Evolutionary conservation across 2,797 vertebrate genomes (phyloP).

Genomic region (Gambelia wislizenii): DNA sequence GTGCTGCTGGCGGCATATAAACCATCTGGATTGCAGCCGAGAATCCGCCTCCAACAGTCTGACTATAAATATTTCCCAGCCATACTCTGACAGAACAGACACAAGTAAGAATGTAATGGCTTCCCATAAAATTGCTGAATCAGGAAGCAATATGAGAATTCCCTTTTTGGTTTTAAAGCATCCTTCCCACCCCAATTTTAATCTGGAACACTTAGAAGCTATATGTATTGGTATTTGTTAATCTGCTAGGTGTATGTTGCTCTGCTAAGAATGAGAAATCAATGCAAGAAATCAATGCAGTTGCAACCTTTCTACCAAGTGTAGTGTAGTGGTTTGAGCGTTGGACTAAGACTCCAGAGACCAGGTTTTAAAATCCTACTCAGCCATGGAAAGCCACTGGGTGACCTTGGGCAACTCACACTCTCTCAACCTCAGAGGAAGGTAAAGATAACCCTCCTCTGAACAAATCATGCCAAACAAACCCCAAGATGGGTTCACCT

Average conservation of each 20-base stretch:
- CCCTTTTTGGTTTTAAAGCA: neutral
- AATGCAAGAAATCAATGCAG: neutral
- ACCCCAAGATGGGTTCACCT: too few relatives aligned
- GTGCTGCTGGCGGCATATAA: neutral
- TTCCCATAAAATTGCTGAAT: constrained; percentile 28
- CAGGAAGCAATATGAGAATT: constrained; percentile 32
- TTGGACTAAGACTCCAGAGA: too few relatives aligned
- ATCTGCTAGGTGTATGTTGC: neutral
- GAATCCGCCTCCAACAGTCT: neutral
- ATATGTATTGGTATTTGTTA: neutral
- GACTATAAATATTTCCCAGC: constrained; percentile 6
- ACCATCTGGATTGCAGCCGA: neutral
- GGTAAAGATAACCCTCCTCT: too few relatives aligned
- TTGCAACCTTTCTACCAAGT: neutral
- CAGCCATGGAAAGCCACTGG: too few relatives aligned
- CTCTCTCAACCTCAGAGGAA: too few relatives aligned
- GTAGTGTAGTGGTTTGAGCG: neutral
- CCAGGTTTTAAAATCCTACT: too few relatives aligned
- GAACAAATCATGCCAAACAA: too few relatives aligned
- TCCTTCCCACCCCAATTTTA: neutral
- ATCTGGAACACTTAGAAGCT: constrained; percentile 3
- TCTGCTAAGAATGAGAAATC: neutral
- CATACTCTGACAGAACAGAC: constrained; percentile 34
- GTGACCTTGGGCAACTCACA: too few relatives aligned
- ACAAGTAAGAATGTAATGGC: constrained; percentile 1